Evolutionary conservation across 2,888 invertebrate species (phyloP).

Genomic region (Apeira syringaria): DNA sequence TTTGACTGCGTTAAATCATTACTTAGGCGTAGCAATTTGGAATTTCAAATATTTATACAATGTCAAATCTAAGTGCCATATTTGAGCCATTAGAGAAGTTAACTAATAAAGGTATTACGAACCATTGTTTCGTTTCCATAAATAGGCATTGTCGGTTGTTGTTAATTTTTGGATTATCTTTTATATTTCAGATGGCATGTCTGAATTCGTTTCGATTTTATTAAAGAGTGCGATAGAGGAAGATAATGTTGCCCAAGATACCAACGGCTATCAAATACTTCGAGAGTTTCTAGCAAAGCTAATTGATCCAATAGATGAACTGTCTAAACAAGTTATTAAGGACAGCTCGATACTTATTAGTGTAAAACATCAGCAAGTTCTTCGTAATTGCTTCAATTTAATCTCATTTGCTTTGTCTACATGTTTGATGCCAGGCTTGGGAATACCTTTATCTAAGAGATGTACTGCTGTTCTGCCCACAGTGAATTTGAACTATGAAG

Average conservation of each 20-base stretch:
- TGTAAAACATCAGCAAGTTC: constrained; percentile 86
- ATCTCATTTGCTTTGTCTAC: constrained; percentile 87
- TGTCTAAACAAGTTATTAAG: constrained; percentile 50
- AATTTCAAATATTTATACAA: no score
- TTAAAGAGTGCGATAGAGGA: constrained; percentile 25
- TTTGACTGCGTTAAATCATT: no score
- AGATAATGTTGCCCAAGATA: constrained; percentile 14
- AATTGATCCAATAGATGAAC: constrained; percentile 64
- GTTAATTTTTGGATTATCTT: no score
- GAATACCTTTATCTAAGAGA: constrained; percentile 74
- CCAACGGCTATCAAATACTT: constrained; percentile 40
- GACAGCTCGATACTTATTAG: constrained; percentile 80
- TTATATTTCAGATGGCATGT: constrained; percentile 51
- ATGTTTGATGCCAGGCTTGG: constrained; percentile 86
- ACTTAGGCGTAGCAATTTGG: no score
- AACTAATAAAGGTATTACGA: constrained; percentile 45
- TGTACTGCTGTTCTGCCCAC: constrained; percentile 56
- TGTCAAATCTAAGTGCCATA: constrained; percentile 28
- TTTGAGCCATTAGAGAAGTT: constrained; percentile 50
- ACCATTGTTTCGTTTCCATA: no score
- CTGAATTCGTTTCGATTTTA: constrained; percentile 43
- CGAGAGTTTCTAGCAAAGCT: constrained; percentile 71
- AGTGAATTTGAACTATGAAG: constrained; percentile 66
- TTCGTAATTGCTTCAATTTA: constrained; percentile 85
- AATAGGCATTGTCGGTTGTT: no score